These are phyloP conservation scores for Brachynemurus nebulosus DNA, from an alignment of 2,888 invertebrate species.

Conservation along the genomic window DNA sequence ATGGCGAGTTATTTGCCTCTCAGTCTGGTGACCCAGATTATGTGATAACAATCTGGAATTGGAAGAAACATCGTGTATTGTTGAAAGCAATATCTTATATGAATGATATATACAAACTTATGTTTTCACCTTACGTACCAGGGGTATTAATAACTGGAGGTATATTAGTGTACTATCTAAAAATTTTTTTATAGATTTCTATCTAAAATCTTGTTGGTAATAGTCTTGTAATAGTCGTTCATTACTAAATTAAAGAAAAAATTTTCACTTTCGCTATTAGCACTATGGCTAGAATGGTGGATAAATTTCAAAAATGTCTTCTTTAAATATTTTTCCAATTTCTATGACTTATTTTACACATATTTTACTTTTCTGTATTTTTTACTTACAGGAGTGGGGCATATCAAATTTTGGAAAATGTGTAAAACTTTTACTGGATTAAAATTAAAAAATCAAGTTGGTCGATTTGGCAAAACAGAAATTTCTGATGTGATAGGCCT, in stretches of 20 bases:
- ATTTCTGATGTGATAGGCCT: constrained; percentile 78
- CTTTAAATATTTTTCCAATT: too few species aligned
- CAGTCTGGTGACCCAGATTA: constrained; percentile 80
- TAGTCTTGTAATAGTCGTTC: too few species aligned
- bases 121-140: constrained; percentile 68
- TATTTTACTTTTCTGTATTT: too few species aligned
- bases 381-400: constrained; percentile 42
- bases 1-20: constrained; percentile 66
- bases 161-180: too few species aligned
- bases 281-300: too few species aligned
- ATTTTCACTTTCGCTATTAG: too few species aligned
- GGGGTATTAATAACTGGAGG: constrained; percentile 71
- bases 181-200: too few species aligned
- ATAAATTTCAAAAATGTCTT: too few species aligned
- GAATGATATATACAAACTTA: constrained; percentile 63
- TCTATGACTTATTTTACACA: too few species aligned
- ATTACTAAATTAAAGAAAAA: too few species aligned
- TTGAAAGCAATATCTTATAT: constrained; percentile 71
- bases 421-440: constrained; percentile 79
- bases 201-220: too few species aligned
- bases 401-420: constrained; percentile 91
- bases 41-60: constrained; percentile 79
- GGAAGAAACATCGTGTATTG: constrained; percentile 61
- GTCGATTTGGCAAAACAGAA: constrained; percentile 84
- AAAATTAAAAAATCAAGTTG: constrained; percentile 77